Base-by-base conservation (phyloP, 2,113 vertebrate species). In the Eclectus roratus region DNA sequence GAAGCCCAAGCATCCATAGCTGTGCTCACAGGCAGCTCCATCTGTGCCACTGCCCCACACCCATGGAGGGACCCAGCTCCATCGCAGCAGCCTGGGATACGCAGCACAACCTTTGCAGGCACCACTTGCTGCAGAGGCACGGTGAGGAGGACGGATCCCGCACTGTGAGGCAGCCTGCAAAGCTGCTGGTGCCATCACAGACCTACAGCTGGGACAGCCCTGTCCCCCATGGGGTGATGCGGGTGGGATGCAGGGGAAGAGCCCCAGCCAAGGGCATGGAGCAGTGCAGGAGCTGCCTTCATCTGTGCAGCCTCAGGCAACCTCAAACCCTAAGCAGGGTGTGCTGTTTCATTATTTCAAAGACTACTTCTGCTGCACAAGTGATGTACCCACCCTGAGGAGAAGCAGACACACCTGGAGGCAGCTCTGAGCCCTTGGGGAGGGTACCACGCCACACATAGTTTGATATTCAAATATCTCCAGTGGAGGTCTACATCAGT, bases 61-160 rank as follows among this genome's bases (percentile, higher is more conserved):
- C 71, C 17, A 4, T 0, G 6, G 77, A 43, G 10, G 33, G 46
- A 55, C 37, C 28, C 68, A 20, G 14, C n/a, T 64, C 39, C 1
- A 1, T 17, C 1, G 1, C 47, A 39, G 55, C 68, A 43, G 18
- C 55, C 25, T 7, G 1, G 43, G 39, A 76, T 17, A 15, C 0
- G 0, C 8, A 11, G 74, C 74, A 31, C 60, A 29, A 14, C 8
- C 41, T 56, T 27, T 5, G 15, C 35, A 10, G 29, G n/a, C 12
- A 13, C 46, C 6, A 2, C 53, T 80, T 1, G 2, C 43, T 17
- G 27, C 65, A 31, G 33, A n/a, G 20, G 21, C 27, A n/a, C 0
- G 1, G 29, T 7, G 17, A 70, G 41, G 21, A 56, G 39, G 69
- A 28, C 0, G 0, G 31, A 60, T 25, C 35, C 31, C 1, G 0